Evolutionary conservation across 2,797 vertebrate species (phyloP), one percentile per base, ranked within the genome.

Genomic region (Psittacula echo): DNA sequence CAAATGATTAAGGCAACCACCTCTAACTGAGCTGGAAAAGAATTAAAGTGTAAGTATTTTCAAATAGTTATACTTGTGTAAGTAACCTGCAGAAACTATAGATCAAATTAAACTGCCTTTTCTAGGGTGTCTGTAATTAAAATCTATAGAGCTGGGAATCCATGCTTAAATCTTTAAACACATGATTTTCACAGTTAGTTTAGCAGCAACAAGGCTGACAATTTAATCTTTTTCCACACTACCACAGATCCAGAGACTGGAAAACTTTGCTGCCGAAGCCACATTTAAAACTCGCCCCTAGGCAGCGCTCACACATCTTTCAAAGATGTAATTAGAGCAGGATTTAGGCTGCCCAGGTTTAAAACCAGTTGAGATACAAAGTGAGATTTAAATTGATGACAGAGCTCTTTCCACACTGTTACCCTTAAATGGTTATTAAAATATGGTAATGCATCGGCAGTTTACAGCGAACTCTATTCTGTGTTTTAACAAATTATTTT

Each of bases 381-480:
- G 83, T 2, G 3, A 86, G 83, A 82, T 91, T 85, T 87, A 82
- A 96, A 91, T 1, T 58, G 93, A 94, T 91, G 80, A 93, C 74
- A 26, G 71, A 90, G 70, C 89, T 91, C 37, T 92, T 96, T 95
- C 86, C 27, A 73, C 58, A 45, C 71, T n/a, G 68, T 87, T 94
- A 84, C 79, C 85, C 79, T 95, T 87, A 93, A 91, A 79, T 34
- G 64, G 87, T 6, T 68, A 93, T 91, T 93, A 88, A 93, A 96
- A 96, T 67, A 91, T 47, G 83, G 61, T 85, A 96, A 93, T 79
- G 54, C 74, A 61, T 56, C 39, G 47, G 74, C 71, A 85, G 78
- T 88, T 94, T 89, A 92, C 87, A 93, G 87, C 29, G 41, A 95
- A 74, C 64, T 93, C 75, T 73, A 50, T 80, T 92, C 71, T 51